Evolutionary conservation across 53 echinoderm and acorn worm species (phyloP), one percentile per base, ranked within the genome.

Genomic region (Paelopatides confundens): DNA sequence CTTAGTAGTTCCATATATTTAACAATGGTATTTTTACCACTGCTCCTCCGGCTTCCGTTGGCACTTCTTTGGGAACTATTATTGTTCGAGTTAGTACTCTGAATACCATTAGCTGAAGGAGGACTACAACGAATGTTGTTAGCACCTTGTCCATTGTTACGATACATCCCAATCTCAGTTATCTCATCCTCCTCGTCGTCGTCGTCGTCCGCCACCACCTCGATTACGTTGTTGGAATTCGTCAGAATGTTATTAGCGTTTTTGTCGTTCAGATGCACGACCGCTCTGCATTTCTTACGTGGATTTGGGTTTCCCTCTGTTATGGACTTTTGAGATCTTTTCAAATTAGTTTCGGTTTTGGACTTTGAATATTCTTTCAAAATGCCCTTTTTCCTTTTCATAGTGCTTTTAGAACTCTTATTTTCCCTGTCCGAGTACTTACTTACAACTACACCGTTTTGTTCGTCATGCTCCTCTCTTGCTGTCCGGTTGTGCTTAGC

Each of bases 1-100:
- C 77, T 88, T 49, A 95, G 47, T 9, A 97, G 92, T 82, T 95
- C 93, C 93, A 97, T 88, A 87, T 95, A 97, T 38, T 90, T 93
- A 77, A 87, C 82, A 63, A 94, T 88, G 26, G 94, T 96, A 85
- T 93, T 94, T 40, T 77, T 74, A 10, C 90, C 85, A 17, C 89
- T 90, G 39, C 89, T 83, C 9, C 51, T 81, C 18, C 66, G 43
- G 31, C 65, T 71, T 18, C 28, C 29, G 15, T 83, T 65, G 12
- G 12, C 12, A 43, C 12, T 0, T 39, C 76, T 39, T 43, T 76
- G 21, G 6, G 9, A 5, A 27, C 76, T 65, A n/a, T n/a, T n/a
- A n/a, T n/a, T n/a, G 6, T 38, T 83, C 15, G 13, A 11, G 35
- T 83, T 24, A 63, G 49, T n/a, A 11, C 40, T 74, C n/a, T 39